A percentile compares a stretch with the other conserved stretches of the same genome.
Conservation (phyloP, 2,888 invertebrate genomes). For the Parnassius glacialis region DNA sequence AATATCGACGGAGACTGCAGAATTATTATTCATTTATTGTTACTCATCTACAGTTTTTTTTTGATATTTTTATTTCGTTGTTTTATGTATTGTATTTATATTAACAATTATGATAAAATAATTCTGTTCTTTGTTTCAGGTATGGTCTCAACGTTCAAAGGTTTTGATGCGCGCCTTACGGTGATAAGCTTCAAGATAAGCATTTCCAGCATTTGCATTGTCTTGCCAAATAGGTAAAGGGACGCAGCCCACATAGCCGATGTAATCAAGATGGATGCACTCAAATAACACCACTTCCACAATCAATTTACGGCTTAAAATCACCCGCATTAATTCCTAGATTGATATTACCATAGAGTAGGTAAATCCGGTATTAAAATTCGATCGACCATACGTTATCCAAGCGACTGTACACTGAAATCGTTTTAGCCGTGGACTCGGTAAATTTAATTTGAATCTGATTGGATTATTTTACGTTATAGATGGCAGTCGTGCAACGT, state of each 20-base stretch:
- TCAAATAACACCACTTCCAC: slow-evolving; percentile 31
- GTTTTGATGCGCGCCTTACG: slow-evolving; percentile 4
- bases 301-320: slow-evolving; percentile 49
- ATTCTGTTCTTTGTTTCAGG: slow-evolving; percentile 27
- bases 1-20: no score
- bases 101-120: neutral
- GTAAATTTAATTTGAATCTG: slow-evolving; percentile 38
- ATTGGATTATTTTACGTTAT: slow-evolving; percentile 34
- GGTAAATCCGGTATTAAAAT: slow-evolving; percentile 72
- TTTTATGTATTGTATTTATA: no score
- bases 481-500: slow-evolving; percentile 33
- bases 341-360: slow-evolving; percentile 57
- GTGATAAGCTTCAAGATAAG: slow-evolving; percentile 19
- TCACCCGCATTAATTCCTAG: slow-evolving; percentile 43
- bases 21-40: no score
- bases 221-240: slow-evolving; percentile 20
- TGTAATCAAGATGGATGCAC: slow-evolving; percentile 26
- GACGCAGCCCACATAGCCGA: slow-evolving; percentile 14
- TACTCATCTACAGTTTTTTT: no score
- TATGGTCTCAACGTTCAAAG: slow-evolving; percentile 16
- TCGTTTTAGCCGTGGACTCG: slow-evolving; percentile 64
- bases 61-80: no score
- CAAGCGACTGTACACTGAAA: slow-evolving; percentile 59
- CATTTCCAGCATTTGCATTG: slow-evolving; percentile 25
- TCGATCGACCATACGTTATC: slow-evolving; percentile 71